phyloP scores from a whole-genome alignment of 2,113 vertebrate genomes.

The Oryzias curvinotus region DNA sequence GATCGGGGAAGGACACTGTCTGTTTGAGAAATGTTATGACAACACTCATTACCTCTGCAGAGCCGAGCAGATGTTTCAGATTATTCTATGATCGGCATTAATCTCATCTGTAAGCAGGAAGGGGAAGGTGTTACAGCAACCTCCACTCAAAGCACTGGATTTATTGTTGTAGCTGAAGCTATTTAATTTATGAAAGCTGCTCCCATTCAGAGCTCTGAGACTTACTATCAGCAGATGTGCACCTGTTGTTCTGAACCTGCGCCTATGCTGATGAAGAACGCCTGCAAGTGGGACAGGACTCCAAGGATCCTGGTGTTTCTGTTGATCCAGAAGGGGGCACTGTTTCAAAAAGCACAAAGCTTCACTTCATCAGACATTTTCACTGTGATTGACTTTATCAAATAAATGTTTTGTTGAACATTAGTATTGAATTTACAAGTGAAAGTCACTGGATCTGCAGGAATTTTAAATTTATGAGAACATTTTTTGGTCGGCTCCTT shows the following conservation, averaged over 20 bases:
- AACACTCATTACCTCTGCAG: slow-evolving; percentile 53
- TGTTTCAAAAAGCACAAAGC: slow-evolving; percentile 48
- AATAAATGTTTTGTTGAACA: background rate
- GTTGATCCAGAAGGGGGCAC: slow-evolving; percentile 62
- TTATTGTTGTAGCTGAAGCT: slow-evolving; percentile 24
- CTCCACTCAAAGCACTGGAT: slow-evolving; percentile 42
- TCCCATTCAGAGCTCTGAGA: slow-evolving; percentile 4
- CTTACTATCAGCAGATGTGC: slow-evolving; percentile 27
- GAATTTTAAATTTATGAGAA: background rate
- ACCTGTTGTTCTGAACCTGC: slow-evolving; percentile 16
- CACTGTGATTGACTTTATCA: background rate
- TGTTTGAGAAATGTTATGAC: slow-evolving; percentile 59
- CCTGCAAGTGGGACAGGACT: background rate
- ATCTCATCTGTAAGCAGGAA: slow-evolving; percentile 45
- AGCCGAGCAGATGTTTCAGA: slow-evolving; percentile 61
- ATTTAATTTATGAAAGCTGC: slow-evolving; percentile 29
- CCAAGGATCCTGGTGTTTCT: slow-evolving; percentile 9
- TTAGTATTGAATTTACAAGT: background rate
- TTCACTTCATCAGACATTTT: background rate
- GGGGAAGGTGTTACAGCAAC: slow-evolving; percentile 53
- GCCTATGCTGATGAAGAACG: background rate
- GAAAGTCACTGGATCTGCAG: background rate
- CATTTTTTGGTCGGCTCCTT: no score
- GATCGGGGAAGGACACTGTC: slow-evolving; percentile 55
- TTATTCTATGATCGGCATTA: slow-evolving; percentile 41